These are phyloP conservation scores for Eupithecia abbreviata DNA, from an alignment of 2,888 invertebrate genomes.

Conservation along the genomic window DNA sequence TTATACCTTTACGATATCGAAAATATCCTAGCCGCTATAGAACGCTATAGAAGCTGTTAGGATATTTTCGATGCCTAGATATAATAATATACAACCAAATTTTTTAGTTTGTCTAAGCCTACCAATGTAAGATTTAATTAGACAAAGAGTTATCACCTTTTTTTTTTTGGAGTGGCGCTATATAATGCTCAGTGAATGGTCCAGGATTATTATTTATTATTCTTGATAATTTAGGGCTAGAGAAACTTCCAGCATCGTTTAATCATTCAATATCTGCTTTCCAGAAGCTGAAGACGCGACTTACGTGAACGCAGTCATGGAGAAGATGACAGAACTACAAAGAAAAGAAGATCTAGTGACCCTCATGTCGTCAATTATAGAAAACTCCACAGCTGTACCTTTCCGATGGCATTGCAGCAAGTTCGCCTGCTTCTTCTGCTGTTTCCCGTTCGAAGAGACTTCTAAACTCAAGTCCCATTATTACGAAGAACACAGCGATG, in stretches of 20 bases:
- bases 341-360: constrained; percentile 51
- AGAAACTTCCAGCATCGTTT: background rate
- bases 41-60: no score
- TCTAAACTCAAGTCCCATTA: constrained; percentile 52
- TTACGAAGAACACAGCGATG: constrained; percentile 53
- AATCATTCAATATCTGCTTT: constrained; percentile 6
- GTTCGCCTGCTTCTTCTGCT: constrained; percentile 62
- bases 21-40: no score
- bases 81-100: no score
- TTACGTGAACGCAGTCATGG: constrained; percentile 27
- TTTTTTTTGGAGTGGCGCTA: no score
- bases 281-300: constrained; percentile 24
- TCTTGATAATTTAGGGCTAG: background rate
- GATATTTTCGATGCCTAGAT: no score
- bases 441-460: constrained; percentile 53
- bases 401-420: constrained; percentile 59
- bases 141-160: no score
- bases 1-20: no score
- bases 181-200: no score
- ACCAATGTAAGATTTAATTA: no score
- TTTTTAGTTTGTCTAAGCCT: no score
- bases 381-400: constrained; percentile 58
- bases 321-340: constrained; percentile 37
- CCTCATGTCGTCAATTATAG: constrained; percentile 50
- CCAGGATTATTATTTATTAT: no score